Percentiles rank a stretch among this genome's conserved stretches.
phyloP scores from a whole-genome alignment of 2,797 vertebrate genomes.

The Brachymystax lenok region DNA sequence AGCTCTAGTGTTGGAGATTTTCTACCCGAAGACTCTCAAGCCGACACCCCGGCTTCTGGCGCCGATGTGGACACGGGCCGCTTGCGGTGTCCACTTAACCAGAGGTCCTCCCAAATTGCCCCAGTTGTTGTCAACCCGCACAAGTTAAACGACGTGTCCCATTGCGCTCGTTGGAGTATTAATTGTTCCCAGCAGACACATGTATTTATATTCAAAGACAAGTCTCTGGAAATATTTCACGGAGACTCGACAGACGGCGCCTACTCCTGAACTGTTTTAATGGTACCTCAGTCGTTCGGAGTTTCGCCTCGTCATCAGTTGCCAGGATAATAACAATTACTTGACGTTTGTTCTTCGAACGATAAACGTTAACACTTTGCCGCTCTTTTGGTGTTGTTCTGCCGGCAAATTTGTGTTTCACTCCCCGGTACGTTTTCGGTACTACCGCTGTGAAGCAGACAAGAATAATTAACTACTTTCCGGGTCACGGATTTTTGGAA shows the following conservation, averaged over 20 bases:
- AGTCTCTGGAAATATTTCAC: background rate
- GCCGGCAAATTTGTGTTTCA: constrained; percentile 24
- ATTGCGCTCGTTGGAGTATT: background rate
- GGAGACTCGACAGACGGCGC: constrained; percentile 5
- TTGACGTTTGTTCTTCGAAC: constrained; percentile 19
- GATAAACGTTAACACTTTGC: background rate
- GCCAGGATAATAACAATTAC: constrained; percentile 26
- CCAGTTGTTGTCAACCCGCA: constrained; percentile 36
- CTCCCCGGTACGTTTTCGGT: constrained; percentile 49
- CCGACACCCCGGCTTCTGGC: constrained; percentile 33
- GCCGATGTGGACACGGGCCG: constrained; percentile 60
- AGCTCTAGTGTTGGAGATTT: background rate
- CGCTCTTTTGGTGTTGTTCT: constrained; percentile 8
- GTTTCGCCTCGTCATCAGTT: background rate
- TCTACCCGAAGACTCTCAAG: constrained; percentile 8
- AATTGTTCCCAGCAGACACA: no score
- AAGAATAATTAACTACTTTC: no score
- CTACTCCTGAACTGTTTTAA: constrained; percentile 27
- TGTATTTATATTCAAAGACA: background rate
- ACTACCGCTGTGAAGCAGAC: constrained; percentile 22
- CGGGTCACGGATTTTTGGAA: no score
- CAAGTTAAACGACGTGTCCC: constrained; percentile 26
- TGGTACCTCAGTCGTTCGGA: constrained; percentile 38
- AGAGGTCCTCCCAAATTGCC: constrained; percentile 34
- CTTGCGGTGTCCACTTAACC: constrained; percentile 53